Evolutionary conservation across 2,797 vertebrate genomes (phyloP).

Genomic region (Falco biarmicus): DNA sequence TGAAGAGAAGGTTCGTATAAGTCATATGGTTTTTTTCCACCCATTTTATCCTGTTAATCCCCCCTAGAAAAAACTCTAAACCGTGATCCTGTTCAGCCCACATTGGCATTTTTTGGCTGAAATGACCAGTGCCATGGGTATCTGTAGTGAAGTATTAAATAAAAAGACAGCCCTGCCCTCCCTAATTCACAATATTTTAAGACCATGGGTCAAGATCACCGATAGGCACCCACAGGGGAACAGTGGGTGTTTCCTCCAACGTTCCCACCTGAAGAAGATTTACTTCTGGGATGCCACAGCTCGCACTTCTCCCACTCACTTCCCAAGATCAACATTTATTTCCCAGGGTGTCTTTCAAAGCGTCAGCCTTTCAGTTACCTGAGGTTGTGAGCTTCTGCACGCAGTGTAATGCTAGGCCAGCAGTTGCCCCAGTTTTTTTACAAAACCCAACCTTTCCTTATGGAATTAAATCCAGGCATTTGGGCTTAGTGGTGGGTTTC

Average conservation of each 20-base stretch:
- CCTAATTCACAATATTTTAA: background rate
- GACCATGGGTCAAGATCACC: background rate
- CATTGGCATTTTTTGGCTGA: slow-evolving; percentile 3
- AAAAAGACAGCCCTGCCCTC: background rate
- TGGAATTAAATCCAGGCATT: background rate
- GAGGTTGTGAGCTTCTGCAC: background rate
- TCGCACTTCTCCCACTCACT: background rate
- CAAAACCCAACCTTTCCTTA: background rate
- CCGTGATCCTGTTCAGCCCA: background rate
- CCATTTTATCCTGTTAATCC: slow-evolving; percentile 1
- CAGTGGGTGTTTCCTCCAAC: background rate
- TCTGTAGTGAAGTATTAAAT: background rate
- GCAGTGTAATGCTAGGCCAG: background rate
- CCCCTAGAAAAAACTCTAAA: background rate
- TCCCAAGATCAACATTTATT: slow-evolving; percentile 9
- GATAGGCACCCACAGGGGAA: background rate
- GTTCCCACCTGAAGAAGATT: background rate
- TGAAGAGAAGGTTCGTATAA: slow-evolving; percentile 6
- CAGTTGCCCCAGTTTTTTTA: background rate
- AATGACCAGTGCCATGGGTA: slow-evolving; percentile 6
- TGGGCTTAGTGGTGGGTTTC: background rate
- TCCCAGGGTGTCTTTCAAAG: slow-evolving; percentile 7
- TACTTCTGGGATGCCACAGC: background rate
- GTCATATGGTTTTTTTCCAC: background rate
- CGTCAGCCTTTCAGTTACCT: background rate